Evolutionary conservation across 2,888 invertebrate genomes (phyloP).

Genomic region (Ariolimax columbianus): DNA sequence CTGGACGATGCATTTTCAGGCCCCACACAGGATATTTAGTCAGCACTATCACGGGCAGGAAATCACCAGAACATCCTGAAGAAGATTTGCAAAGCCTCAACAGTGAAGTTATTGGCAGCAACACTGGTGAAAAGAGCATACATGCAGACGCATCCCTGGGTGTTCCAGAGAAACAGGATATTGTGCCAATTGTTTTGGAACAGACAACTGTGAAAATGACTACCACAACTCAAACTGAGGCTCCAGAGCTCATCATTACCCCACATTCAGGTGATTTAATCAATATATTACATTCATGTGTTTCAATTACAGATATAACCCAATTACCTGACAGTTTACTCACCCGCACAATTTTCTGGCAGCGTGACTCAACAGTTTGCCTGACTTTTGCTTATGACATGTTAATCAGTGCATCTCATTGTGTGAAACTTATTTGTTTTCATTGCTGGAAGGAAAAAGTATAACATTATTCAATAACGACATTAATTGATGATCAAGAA

Average conservation of each 20-base stretch:
- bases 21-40: constrained; percentile 63
- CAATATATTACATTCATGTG: too few relatives aligned
- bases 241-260: constrained; percentile 50
- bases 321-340: too few relatives aligned
- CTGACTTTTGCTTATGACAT: too few relatives aligned
- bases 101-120: constrained; percentile 45
- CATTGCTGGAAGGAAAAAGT: too few relatives aligned
- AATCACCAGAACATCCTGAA: constrained; percentile 26
- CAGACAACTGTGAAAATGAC: constrained; percentile 44
- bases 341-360: too few relatives aligned
- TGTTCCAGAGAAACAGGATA: constrained; percentile 8
- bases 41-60: constrained; percentile 54
- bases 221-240: constrained; percentile 50
- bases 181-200: constrained; percentile 15
- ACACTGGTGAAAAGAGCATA: constrained; percentile 22
- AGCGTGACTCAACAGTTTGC: too few relatives aligned
- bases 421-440: too few relatives aligned
- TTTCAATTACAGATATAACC: too few relatives aligned
- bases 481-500: too few relatives aligned
- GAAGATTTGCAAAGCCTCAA: constrained; percentile 48
- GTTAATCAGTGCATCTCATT: too few relatives aligned
- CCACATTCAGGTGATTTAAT: constrained; percentile 57
- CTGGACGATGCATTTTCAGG: constrained; percentile 65
- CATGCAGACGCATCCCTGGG: constrained; percentile 35
- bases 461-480: too few relatives aligned